A percentile compares a stretch with the other conserved stretches of the same genome.
These are phyloP conservation scores for Crocallis elinguaria DNA, from an alignment of 2,888 invertebrate genomes.

Conservation along the genomic window DNA sequence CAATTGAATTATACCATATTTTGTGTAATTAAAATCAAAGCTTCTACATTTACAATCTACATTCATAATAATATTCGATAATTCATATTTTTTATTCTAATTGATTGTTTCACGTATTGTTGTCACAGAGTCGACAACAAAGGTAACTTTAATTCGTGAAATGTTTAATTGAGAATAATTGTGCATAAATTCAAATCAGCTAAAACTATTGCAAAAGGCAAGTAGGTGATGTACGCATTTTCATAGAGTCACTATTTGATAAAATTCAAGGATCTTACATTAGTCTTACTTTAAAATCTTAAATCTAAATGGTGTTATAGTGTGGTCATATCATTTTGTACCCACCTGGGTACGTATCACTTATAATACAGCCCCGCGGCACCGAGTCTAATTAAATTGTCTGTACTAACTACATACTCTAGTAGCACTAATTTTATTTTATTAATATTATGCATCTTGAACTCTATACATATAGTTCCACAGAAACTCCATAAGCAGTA, in stretches of 20 bases:
- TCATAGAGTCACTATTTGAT: constrained; percentile 57
- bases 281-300: constrained; percentile 48
- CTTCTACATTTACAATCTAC: constrained; percentile 35
- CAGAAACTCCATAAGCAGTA: constrained; percentile 68
- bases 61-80: constrained; percentile 28
- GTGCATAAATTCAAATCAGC: constrained; percentile 72
- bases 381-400: constrained; percentile 56
- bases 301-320: constrained; percentile 74
- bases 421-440: constrained; percentile 77
- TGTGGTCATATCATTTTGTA: constrained; percentile 61
- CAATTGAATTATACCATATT: constrained; percentile 30
- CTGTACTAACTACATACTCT: constrained; percentile 60
- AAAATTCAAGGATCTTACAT: constrained; percentile 54
- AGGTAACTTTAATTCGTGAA: constrained; percentile 74
- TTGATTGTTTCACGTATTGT: constrained; percentile 41
- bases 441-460: constrained; percentile 77
- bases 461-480: constrained; percentile 58
- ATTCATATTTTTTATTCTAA: constrained; percentile 35
- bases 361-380: constrained; percentile 57
- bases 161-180: constrained; percentile 64
- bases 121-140: constrained; percentile 57
- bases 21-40: constrained; percentile 29
- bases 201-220: constrained; percentile 77
- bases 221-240: constrained; percentile 76
- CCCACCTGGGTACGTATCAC: constrained; percentile 52